These are phyloP conservation scores for Digitonthophagus gazella DNA, from an alignment of 2,888 invertebrate genomes.

Conservation along the genomic window DNA sequence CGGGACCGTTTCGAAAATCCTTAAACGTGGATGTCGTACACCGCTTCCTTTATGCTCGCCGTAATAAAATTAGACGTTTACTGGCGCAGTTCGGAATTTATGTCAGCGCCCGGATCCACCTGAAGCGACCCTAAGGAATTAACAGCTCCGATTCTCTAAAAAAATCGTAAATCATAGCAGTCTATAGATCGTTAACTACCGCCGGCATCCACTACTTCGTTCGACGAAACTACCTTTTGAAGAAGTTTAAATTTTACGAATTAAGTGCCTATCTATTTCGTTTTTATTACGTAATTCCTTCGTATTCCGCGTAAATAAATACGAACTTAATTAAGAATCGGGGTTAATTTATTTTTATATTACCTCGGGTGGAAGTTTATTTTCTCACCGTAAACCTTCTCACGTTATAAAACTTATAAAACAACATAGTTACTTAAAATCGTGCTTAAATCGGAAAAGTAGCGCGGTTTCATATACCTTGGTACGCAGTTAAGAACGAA, in stretches of 20 bases:
- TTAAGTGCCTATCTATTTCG: background rate
- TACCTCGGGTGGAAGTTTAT: background rate
- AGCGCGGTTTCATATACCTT: too few relatives aligned
- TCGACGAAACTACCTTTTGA: background rate
- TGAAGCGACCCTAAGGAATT: background rate
- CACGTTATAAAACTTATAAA: background rate
- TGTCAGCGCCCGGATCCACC: background rate
- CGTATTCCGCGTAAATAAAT: background rate
- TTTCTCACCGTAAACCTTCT: background rate
- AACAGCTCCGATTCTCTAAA: background rate
- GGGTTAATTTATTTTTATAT: background rate
- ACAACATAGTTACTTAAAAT: too few relatives aligned
- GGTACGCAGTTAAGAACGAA: background rate
- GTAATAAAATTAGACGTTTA: conserved; percentile 15
- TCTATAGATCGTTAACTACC: background rate
- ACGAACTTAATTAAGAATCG: background rate
- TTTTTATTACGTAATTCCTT: background rate
- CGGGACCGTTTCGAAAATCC: background rate
- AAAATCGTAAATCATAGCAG: conserved; percentile 2
- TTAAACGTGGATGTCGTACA: conserved; percentile 3
- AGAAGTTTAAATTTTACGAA: background rate
- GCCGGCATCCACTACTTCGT: background rate
- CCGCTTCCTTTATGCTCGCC: background rate
- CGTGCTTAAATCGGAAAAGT: too few relatives aligned
- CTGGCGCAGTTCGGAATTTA: background rate